Percentiles rank a stretch among this genome's conserved stretches.
Evolutionary conservation across 2,113 vertebrate genomes (phyloP).

Genomic region (Pagrus major): DNA sequence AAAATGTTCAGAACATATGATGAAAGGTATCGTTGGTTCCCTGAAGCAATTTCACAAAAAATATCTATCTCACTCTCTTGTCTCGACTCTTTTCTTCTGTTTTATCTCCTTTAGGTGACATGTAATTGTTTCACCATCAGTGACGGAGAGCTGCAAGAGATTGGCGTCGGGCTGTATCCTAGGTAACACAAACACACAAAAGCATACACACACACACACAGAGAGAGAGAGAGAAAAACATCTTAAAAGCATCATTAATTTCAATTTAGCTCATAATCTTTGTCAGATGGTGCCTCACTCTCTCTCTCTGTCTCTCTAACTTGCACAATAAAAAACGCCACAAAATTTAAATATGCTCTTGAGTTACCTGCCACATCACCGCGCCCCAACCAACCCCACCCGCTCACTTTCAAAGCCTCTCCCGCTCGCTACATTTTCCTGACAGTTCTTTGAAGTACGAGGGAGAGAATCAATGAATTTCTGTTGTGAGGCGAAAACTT

Average conservation of each 20-base stretch:
- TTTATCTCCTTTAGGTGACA: slow-evolving; percentile 88
- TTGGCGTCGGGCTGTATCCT: slow-evolving; percentile 95
- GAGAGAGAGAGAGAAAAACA: slow-evolving; percentile 15
- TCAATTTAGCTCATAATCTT: slow-evolving; percentile 51
- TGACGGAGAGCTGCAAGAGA: slow-evolving; percentile 95
- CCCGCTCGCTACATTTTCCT: slow-evolving; percentile 27
- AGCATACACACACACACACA: slow-evolving; percentile 19
- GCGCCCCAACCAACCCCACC: slow-evolving; percentile 13
- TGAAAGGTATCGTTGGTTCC: slow-evolving; percentile 42
- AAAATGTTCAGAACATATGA: slow-evolving; percentile 33
- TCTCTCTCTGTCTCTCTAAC: too few relatives aligned
- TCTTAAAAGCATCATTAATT: slow-evolving; percentile 51
- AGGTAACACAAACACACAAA: slow-evolving; percentile 84
- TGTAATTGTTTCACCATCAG: slow-evolving; percentile 98
- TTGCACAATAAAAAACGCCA: slow-evolving; percentile 28
- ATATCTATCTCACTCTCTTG: slow-evolving; percentile 5
- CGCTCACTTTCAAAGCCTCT: slow-evolving; percentile 23
- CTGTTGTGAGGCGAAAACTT: slow-evolving; percentile 49
- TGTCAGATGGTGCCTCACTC: neutral
- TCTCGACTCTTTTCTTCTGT: slow-evolving; percentile 26
- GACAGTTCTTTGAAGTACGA: slow-evolving; percentile 66
- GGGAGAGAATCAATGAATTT: slow-evolving; percentile 25
- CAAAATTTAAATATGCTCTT: slow-evolving; percentile 50
- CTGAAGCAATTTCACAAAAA: slow-evolving; percentile 46
- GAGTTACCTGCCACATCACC: slow-evolving; percentile 43